A percentile compares a stretch with the other conserved stretches of the same genome.
These are phyloP conservation scores for Epizoanthus stellaris DNA, from an alignment of 92 coral and sea anemone species.

Conservation along the genomic window DNA sequence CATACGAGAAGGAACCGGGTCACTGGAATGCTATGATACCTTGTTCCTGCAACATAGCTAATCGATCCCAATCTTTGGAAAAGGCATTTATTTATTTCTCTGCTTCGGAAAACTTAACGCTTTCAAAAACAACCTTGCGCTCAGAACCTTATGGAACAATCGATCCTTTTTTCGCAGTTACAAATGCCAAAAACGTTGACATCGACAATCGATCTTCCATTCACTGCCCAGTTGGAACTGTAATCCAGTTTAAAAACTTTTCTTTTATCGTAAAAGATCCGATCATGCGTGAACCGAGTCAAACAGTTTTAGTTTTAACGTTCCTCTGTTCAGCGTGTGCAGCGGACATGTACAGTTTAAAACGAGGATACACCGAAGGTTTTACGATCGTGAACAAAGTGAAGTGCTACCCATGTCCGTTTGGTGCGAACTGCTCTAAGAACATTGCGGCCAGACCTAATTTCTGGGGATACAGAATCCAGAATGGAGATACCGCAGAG, in stretches of 20 bases:
- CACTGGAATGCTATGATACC: too few species aligned
- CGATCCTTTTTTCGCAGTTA: not conserved
- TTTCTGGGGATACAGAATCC: conserved; percentile 49
- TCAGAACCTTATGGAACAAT: not conserved
- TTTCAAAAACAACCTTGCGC: conserved; percentile 1
- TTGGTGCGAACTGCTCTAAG: conserved; percentile 41
- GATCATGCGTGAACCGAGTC: too few species aligned
- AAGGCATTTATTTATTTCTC: too few species aligned
- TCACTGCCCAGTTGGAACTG: not conserved
- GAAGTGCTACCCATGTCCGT: conserved; percentile 39
- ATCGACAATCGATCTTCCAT: not conserved
- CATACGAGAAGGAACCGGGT: too few species aligned
- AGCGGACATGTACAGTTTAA: conserved; percentile 37
- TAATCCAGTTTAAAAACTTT: not conserved
- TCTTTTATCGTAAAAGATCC: too few species aligned
- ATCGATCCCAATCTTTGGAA: too few species aligned
- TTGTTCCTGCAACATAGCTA: too few species aligned
- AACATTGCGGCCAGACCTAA: conserved; percentile 48
- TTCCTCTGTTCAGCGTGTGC: conserved; percentile 35
- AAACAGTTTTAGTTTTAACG: conserved; percentile 29
- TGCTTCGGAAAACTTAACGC: not conserved
- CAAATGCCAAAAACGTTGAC: not conserved
- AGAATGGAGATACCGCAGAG: conserved; percentile 8
- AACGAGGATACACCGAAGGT: conserved; percentile 32
- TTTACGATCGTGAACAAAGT: not conserved